These are phyloP conservation scores for Acridotheres tristis DNA, from an alignment of 2,797 vertebrate species.

Conservation along the genomic window DNA sequence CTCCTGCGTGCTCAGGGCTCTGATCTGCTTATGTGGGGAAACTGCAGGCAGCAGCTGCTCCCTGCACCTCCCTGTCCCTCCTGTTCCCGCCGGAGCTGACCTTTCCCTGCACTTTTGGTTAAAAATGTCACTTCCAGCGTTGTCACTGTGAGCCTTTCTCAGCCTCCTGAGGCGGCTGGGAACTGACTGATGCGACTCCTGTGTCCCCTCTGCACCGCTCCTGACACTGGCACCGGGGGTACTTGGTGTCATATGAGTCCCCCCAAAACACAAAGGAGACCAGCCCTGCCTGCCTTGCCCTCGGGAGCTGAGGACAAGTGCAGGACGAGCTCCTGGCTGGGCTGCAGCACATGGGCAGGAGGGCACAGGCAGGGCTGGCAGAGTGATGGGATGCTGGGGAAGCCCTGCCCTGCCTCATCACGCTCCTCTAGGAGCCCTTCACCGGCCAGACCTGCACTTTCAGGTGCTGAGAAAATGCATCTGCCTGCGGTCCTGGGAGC, in stretches of 20 bases:
- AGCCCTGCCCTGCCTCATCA: not conserved
- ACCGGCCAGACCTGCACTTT: not conserved
- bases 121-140: not conserved
- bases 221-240: not conserved
- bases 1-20: not conserved
- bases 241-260: accelerated
- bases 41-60: not conserved
- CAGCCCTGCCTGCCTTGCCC: not conserved
- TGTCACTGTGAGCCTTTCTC: not conserved
- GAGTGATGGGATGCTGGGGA: not conserved
- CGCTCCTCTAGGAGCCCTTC: not conserved
- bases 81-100: accelerated
- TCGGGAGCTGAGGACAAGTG: accelerated
- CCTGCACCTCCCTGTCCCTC: accelerated
- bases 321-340: not conserved
- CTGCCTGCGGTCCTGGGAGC: not conserved
- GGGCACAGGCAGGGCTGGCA: not conserved
- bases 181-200: accelerated
- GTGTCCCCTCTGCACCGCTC: accelerated
- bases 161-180: not conserved
- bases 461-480: not conserved
- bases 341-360: accelerated
- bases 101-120: not conserved
- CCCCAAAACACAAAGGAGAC: not conserved
- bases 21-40: not conserved